phyloP scores from a whole-genome alignment of 2,113 vertebrate species.

The Aplodontia rufa region DNA sequence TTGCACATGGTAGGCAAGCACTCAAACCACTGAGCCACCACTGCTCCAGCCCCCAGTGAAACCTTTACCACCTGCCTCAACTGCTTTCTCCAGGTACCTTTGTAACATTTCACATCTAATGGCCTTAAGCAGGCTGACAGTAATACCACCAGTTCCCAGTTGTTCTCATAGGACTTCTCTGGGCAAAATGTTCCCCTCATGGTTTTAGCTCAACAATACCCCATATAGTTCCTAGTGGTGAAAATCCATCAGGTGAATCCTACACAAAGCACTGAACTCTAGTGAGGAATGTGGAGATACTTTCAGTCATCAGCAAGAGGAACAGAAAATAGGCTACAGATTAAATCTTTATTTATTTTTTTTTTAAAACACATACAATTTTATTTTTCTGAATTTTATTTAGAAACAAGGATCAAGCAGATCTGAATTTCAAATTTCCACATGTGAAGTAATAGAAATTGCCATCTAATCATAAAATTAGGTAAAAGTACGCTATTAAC shows the following conservation, averaged over 20 bases:
- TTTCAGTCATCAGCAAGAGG: background rate
- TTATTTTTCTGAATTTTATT: too few species aligned
- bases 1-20: too few species aligned
- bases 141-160: background rate
- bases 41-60: too few species aligned
- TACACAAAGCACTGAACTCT: background rate
- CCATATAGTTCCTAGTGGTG: background rate
- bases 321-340: background rate
- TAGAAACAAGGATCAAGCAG: too few species aligned
- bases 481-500: too few species aligned
- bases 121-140: background rate
- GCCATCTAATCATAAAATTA: too few species aligned
- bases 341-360: too few species aligned
- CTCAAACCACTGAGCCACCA: too few species aligned
- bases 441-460: too few species aligned
- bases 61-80: background rate
- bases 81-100: background rate
- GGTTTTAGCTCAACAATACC: conserved; percentile 12
- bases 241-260: background rate
- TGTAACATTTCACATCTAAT: background rate
- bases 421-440: too few species aligned
- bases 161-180: background rate
- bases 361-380: too few species aligned
- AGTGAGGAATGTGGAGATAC: background rate
- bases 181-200: background rate